Conservation (phyloP, 2,797 vertebrate species). For the Gila robusta region DNA sequence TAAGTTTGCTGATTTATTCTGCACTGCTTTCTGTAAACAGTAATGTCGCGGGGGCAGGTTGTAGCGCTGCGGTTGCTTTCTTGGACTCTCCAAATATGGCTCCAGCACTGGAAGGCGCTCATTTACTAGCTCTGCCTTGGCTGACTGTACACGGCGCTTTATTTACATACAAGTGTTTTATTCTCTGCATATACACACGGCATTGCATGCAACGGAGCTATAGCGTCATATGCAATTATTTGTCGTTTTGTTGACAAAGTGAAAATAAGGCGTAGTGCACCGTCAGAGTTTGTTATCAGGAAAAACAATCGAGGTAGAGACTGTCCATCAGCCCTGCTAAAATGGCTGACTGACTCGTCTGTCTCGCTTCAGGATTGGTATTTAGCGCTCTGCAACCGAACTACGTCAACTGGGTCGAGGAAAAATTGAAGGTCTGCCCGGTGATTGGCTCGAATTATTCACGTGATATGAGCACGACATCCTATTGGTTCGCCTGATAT, state of each 20-base stretch:
- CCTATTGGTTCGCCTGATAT: conserved; percentile 51
- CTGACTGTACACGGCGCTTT: conserved; percentile 43
- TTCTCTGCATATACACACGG: conserved; percentile 5
- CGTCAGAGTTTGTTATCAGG: conserved; percentile 27
- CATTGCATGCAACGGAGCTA: conserved; percentile 27
- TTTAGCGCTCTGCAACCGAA: conserved; percentile 83
- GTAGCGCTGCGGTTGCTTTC: background rate
- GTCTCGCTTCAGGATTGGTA: conserved; percentile 80
- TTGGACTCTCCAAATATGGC: conserved; percentile 38
- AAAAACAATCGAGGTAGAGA: conserved; percentile 49
- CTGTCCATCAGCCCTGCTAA: conserved; percentile 78
- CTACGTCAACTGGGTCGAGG: conserved; percentile 74
- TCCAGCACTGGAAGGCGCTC: conserved; percentile 35
- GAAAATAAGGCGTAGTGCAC: conserved; percentile 70
- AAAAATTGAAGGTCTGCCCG: conserved; percentile 54
- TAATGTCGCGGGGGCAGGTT: background rate
- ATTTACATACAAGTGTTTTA: conserved; percentile 38
- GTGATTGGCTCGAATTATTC: conserved; percentile 67
- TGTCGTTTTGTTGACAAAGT: conserved; percentile 62
- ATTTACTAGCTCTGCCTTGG: conserved; percentile 19
- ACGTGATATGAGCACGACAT: conserved; percentile 32
- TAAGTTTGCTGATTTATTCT: conserved; percentile 46
- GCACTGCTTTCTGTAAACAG: background rate
- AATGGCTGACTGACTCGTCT: conserved; percentile 86
- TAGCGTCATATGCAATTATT: conserved; percentile 58